Evolutionary conservation across 2,888 invertebrate species (phyloP), one percentile per base, ranked within the genome.

Genomic region (Minunthozetes semirufus): DNA sequence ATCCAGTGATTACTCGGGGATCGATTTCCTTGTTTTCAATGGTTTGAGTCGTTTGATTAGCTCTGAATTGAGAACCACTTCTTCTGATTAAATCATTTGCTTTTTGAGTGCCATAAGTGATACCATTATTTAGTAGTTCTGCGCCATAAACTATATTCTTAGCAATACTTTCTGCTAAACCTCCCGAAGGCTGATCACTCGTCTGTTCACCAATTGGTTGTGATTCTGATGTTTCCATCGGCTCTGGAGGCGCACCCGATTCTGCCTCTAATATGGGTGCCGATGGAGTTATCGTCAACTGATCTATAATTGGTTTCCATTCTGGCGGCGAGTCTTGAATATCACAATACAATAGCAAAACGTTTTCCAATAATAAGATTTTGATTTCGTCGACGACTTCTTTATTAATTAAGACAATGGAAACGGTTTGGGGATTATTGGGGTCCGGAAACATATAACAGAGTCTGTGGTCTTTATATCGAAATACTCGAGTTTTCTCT

Each of bases 321-420:
- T 70, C 48, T 48, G 25, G 25, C 2, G 70, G 70, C 9, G 70
- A 42, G 25, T 70, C 70, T 17, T 48, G 17, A 25, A 70, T n/a
- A 70, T 46, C 27, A 19, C 46, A 46, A n/a, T 48, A 70, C 25
- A 70, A n/a, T 15, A 48, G 42, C 48, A 70, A 70, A 25, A 70
- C 70, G 25, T 70, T 70, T 46, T 70, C 70, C 8, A 70, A 38
- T 46, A 70, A 48, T 48, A 70, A 46, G 3, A 70, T 25, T 70
- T 70, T 70, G 25, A 70, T 46, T 27, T 70, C 70, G 22, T 70
- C 70, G 48, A 70, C 70, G 19, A 70, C 70, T 70, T 70, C 46
- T 8, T 19, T 70, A 17, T 70, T 70, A 1, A 70, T 70, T 13
- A 22, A 13, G 5, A 70, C 42, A 25, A 70, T 27, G 6, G 70